phyloP scores from a whole-genome alignment of 2,113 vertebrate genomes.

The Sturnira hondurensis region DNA sequence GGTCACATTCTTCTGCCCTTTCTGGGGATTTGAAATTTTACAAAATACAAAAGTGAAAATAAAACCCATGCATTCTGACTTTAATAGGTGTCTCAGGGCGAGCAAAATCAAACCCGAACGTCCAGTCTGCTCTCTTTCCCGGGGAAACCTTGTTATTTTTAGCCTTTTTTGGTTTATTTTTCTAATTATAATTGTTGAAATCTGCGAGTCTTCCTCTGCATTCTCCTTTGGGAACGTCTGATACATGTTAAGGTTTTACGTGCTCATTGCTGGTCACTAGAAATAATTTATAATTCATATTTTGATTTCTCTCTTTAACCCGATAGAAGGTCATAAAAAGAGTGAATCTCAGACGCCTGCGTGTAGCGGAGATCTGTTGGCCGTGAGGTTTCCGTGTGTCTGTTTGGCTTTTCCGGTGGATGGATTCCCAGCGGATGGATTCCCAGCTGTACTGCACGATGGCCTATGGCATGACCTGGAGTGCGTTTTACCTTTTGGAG shows the following conservation, averaged over 20 bases:
- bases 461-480: background rate
- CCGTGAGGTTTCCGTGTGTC: background rate
- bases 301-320: conserved; percentile 22
- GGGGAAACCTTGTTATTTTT: background rate
- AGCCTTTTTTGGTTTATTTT: conserved; percentile 19
- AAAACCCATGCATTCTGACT: background rate
- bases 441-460: background rate
- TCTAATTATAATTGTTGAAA: background rate
- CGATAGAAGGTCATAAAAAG: background rate
- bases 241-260: background rate
- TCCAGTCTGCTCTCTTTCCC: background rate
- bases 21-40: background rate
- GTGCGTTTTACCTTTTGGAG: background rate
- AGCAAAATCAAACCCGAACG: background rate
- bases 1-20: background rate
- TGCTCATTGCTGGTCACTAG: background rate
- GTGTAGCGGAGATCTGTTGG: background rate
- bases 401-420: background rate
- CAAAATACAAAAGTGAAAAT: background rate
- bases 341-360: background rate
- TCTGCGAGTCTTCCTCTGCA: background rate
- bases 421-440: no score
- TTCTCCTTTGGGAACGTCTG: background rate
- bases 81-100: background rate
- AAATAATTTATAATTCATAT: conserved; percentile 9